These are phyloP conservation scores for Scytalopus superciliaris DNA, from an alignment of 2,113 vertebrate species.

Conservation along the genomic window DNA sequence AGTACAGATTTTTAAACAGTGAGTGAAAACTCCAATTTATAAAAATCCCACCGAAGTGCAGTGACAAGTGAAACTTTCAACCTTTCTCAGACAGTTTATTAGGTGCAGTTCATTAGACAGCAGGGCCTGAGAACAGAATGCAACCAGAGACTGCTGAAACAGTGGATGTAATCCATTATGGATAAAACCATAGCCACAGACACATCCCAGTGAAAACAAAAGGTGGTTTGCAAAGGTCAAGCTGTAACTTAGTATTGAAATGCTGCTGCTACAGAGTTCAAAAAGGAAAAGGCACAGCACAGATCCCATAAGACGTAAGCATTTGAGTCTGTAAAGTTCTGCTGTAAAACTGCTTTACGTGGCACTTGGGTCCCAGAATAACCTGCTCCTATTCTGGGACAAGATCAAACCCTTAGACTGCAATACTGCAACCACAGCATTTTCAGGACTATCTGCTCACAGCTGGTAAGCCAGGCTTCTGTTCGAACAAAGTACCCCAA, in stretches of 20 bases:
- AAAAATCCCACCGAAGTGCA: neutral
- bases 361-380: neutral
- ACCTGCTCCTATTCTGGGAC: neutral
- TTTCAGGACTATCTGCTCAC: neutral
- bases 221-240: neutral
- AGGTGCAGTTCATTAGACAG: neutral
- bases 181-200: neutral
- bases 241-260: neutral
- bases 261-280: neutral
- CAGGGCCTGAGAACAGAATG: neutral
- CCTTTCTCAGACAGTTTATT: neutral
- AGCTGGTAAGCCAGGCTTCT: neutral
- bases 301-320: rapidly evolving
- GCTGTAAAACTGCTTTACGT: neutral
- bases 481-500: neutral
- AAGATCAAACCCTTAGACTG: neutral
- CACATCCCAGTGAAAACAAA: neutral
- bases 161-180: neutral
- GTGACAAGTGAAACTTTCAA: neutral
- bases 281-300: neutral
- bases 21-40: neutral
- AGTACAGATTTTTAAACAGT: neutral
- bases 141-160: neutral
- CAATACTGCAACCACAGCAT: neutral
- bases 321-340: neutral